These are phyloP conservation scores for Panonychus citri DNA, from an alignment of 1,140 invertebrate genomes.

Conservation along the genomic window DNA sequence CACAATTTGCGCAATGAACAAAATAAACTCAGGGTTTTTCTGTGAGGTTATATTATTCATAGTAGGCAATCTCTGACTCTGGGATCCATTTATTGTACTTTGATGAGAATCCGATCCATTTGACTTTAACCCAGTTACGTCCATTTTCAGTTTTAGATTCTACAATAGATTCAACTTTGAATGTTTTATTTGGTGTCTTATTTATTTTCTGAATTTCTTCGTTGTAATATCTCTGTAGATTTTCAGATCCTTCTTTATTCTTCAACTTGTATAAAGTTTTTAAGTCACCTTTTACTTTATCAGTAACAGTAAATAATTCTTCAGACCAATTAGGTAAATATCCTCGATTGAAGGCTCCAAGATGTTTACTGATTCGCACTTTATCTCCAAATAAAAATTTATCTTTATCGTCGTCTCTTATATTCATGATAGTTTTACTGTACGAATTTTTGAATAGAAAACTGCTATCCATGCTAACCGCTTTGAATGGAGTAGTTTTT, in stretches of 20 bases:
- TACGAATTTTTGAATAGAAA: not conserved
- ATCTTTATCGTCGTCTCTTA: not conserved
- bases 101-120: too few relatives aligned
- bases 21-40: too few relatives aligned
- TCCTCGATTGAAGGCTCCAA: conserved; percentile 12
- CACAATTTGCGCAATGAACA: too few relatives aligned
- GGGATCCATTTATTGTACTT: too few relatives aligned
- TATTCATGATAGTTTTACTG: not conserved
- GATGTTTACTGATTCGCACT: conserved; percentile 14
- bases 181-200: not conserved
- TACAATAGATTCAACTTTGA: too few relatives aligned
- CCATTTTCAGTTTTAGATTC: too few relatives aligned
- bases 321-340: conserved; percentile 15
- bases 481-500: conserved; percentile 19
- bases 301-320: conserved; percentile 15
- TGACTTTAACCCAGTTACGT: too few relatives aligned
- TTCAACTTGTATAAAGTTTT: conserved; percentile 9
- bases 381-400: conserved; percentile 12
- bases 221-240: not conserved
- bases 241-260: conserved; percentile 2
- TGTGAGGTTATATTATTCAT: too few relatives aligned
- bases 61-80: too few relatives aligned
- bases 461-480: not conserved
- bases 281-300: conserved; percentile 11
- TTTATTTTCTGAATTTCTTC: conserved; percentile 1